Evolutionary conservation across 2,113 vertebrate species (phyloP).

Genomic region (Bos indicus): DNA sequence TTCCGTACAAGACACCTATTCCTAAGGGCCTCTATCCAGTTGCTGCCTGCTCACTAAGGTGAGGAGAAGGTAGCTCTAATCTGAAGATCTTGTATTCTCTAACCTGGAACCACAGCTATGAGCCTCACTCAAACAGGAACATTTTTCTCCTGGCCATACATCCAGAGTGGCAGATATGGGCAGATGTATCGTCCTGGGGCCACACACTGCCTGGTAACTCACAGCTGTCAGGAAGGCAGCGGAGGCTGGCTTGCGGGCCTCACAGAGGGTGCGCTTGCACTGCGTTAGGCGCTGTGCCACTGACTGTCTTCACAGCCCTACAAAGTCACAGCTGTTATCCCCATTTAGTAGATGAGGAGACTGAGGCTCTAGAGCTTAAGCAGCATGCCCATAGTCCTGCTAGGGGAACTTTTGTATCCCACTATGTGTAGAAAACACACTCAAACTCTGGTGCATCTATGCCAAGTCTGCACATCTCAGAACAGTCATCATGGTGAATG

Average conservation of each 20-base stretch:
- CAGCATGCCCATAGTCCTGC: background rate
- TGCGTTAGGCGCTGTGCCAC: accelerated
- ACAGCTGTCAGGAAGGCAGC: background rate
- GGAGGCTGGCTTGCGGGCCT: background rate
- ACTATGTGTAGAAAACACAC: background rate
- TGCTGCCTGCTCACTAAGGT: background rate
- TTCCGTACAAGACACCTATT: background rate
- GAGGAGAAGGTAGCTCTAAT: too few species aligned
- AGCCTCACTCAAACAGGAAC: background rate
- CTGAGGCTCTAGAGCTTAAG: background rate
- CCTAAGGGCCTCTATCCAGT: background rate
- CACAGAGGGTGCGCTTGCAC: accelerated
- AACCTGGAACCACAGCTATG: background rate
- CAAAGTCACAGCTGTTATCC: background rate
- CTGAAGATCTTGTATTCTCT: background rate
- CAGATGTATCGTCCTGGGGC: accelerated
- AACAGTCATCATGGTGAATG: background rate
- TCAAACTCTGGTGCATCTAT: background rate
- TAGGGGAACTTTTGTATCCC: background rate
- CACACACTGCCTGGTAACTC: background rate
- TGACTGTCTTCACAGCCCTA: background rate
- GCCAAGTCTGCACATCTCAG: background rate
- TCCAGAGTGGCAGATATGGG: background rate
- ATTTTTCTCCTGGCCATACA: background rate
- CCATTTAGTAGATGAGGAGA: background rate